These are phyloP conservation scores for Bothrops jararaca DNA, from an alignment of 2,113 vertebrate genomes.

Conservation along the genomic window DNA sequence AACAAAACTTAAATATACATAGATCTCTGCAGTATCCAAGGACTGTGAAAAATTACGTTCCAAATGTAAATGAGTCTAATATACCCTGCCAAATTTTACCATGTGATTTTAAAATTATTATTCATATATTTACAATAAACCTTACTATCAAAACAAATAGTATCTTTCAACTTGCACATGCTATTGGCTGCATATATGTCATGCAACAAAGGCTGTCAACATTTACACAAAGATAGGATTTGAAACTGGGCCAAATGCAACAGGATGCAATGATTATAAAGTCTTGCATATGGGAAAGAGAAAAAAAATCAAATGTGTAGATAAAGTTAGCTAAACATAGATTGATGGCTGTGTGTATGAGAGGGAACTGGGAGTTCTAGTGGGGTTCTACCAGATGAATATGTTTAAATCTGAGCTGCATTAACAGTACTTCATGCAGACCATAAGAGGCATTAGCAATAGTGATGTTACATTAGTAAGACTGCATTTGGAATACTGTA, in stretches of 20 bases:
- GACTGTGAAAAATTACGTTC: not conserved
- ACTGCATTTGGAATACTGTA: not conserved
- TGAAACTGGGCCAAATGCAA: not conserved
- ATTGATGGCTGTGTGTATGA: not conserved
- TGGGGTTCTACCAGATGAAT: not conserved
- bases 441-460: not conserved
- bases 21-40: conserved; percentile 16
- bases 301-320: not conserved
- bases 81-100: not conserved
- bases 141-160: not conserved
- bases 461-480: not conserved
- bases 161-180: not conserved
- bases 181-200: not conserved
- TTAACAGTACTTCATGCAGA: not conserved
- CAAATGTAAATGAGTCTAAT: not conserved
- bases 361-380: not conserved
- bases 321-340: not conserved
- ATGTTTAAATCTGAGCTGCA: not conserved
- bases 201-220: not conserved
- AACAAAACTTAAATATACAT: not conserved
- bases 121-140: not conserved
- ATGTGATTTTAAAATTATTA: not conserved
- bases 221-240: not conserved
- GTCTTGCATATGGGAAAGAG: not conserved
- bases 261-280: not conserved